phyloP scores from a whole-genome alignment of 1,140 invertebrate species.

The Rhagoletis pomonella region DNA sequence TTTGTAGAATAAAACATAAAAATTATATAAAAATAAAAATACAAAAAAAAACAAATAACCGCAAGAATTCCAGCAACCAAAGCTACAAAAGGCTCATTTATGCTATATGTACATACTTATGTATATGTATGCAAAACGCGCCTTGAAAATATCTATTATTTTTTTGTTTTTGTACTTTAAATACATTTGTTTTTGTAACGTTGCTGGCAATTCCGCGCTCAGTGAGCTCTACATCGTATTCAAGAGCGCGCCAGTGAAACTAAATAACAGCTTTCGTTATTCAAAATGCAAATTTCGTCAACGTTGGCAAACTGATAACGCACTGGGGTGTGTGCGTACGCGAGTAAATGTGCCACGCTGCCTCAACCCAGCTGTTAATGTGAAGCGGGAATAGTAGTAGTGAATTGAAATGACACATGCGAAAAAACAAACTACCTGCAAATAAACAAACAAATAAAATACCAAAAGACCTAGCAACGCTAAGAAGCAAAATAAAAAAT shows the following conservation, averaged over 20 bases:
- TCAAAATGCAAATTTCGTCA: conserved; percentile 28
- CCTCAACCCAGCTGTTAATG: not conserved
- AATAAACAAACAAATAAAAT: not conserved
- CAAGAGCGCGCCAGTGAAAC: not conserved
- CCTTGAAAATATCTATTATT: too few relatives aligned
- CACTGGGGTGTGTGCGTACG: not conserved
- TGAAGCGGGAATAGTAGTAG: not conserved
- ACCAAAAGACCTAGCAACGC: not conserved
- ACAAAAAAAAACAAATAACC: not conserved
- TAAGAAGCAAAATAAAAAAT: not conserved
- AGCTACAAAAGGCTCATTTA: too few relatives aligned
- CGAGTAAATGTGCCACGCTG: not conserved
- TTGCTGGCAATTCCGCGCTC: not conserved
- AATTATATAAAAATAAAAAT: not conserved
- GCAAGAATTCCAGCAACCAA: not conserved
- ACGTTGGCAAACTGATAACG: conserved; percentile 35
- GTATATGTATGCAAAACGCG: not conserved
- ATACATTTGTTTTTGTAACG: not conserved
- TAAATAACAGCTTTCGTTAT: not conserved
- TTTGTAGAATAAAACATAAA: not conserved
- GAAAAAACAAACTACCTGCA: not conserved
- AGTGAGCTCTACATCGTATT: not conserved
- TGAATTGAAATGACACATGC: too few relatives aligned
- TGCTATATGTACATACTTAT: too few relatives aligned
- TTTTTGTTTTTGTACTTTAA: not conserved